Conservation (phyloP, 2,113 vertebrate species). For the Antennarius striatus region DNA sequence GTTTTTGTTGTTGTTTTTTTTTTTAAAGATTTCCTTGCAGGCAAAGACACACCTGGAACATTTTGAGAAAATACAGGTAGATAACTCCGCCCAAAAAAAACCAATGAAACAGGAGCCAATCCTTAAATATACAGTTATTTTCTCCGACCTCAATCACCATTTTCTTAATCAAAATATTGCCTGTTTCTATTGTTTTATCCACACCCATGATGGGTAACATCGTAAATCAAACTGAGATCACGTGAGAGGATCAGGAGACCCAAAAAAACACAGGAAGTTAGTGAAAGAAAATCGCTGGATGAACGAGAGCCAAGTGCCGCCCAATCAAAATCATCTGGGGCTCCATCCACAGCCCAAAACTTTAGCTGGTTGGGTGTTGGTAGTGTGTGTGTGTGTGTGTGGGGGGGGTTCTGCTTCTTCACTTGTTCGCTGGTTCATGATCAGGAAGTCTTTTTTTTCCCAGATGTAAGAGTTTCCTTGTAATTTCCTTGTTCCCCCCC, state of each 20-base stretch:
- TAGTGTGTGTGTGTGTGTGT: background rate
- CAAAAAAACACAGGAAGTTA: constrained; percentile 56
- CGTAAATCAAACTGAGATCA: constrained; percentile 54
- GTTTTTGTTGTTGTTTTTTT: no score
- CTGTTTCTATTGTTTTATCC: constrained; percentile 14
- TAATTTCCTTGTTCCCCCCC: background rate
- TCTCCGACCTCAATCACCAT: no score
- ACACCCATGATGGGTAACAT: constrained; percentile 32
- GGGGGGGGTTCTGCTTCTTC: constrained; percentile 34
- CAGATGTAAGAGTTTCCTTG: constrained; percentile 9
- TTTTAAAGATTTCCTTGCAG: constrained; percentile 44
- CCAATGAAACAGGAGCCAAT: no score
- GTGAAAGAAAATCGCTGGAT: constrained; percentile 60
- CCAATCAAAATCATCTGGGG: constrained; percentile 39
- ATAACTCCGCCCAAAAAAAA: background rate
- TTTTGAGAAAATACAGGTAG: constrained; percentile 27
- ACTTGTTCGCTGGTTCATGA: constrained; percentile 38
- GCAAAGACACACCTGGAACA: constrained; percentile 37
- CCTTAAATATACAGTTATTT: no score
- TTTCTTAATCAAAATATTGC: constrained; percentile 28
- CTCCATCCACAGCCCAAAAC: constrained; percentile 49
- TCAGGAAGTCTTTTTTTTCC: background rate
- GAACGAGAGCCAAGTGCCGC: constrained; percentile 44
- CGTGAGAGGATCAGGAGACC: constrained; percentile 38
- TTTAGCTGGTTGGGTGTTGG: constrained; percentile 13